Evolutionary conservation across 2,113 vertebrate species (phyloP).

Genomic region (Rhinoptilus africanus): DNA sequence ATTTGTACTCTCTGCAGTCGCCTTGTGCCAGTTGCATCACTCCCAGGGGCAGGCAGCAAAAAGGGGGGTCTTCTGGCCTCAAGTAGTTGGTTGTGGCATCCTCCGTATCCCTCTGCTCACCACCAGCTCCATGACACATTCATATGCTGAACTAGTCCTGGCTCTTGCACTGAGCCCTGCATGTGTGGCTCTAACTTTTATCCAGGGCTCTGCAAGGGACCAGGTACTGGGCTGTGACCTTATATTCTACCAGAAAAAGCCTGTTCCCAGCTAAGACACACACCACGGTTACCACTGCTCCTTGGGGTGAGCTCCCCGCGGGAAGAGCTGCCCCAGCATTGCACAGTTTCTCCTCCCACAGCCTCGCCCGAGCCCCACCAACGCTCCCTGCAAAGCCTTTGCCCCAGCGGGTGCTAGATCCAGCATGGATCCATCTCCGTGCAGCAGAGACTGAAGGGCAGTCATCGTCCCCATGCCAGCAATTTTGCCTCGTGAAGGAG

Average conservation of each 20-base stretch:
- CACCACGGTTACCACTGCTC: background rate
- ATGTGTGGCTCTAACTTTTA: background rate
- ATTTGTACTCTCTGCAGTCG: background rate
- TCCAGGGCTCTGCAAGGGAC: background rate
- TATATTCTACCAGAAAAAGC: background rate
- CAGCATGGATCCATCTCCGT: background rate
- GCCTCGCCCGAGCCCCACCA: background rate
- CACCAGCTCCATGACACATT: rapidly evolving
- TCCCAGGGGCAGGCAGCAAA: background rate
- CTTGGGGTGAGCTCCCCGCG: background rate
- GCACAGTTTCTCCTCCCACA: background rate
- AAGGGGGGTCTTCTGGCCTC: background rate
- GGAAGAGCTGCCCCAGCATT: background rate
- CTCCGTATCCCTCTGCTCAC: background rate
- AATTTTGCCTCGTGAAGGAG: background rate
- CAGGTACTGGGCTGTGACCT: background rate
- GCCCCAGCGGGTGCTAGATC: background rate
- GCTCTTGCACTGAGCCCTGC: background rate
- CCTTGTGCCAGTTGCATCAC: background rate
- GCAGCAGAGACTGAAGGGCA: background rate
- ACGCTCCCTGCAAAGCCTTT: background rate
- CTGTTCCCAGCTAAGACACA: background rate
- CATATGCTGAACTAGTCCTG: rapidly evolving
- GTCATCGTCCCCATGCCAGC: background rate
- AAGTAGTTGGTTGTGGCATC: background rate